Percentiles rank a stretch among this genome's conserved stretches.
Evolutionary conservation across 30 jellyfish, hydroid and myxozoan species (phyloP).

Genomic region (Morbakka virulenta): DNA sequence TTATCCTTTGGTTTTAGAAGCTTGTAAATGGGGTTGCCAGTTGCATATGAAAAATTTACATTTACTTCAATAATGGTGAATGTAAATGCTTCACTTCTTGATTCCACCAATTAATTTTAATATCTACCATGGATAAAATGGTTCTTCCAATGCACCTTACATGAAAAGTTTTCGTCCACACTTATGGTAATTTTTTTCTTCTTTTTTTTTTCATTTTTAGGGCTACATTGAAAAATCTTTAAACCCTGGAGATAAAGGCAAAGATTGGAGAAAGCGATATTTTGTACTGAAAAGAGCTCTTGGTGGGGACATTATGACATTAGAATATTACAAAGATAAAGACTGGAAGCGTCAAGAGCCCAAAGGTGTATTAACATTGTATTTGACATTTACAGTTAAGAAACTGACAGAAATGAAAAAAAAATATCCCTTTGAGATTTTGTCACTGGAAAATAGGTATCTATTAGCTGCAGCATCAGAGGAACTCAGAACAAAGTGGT

Average conservation of each 20-base stretch:
- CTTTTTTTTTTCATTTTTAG: constrained; percentile 1
- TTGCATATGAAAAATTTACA: too few relatives aligned
- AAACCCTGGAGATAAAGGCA: constrained; percentile 51
- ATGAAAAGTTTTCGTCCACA: too few relatives aligned
- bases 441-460: constrained; percentile 49
- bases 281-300: constrained; percentile 69
- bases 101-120: too few relatives aligned
- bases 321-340: constrained; percentile 72
- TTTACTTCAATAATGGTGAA: too few relatives aligned
- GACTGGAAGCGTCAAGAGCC: constrained; percentile 83
- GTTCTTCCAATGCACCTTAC: too few relatives aligned
- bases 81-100: too few relatives aligned
- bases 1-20: too few relatives aligned
- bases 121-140: too few relatives aligned
- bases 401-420: constrained; percentile 62
- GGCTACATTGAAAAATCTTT: constrained; percentile 73
- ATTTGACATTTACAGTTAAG: constrained; percentile 38
- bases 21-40: too few relatives aligned
- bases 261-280: constrained; percentile 76
- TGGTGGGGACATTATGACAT: constrained; percentile 68
- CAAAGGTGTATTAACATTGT: constrained; percentile 70
- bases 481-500: constrained; percentile 59
- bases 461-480: constrained; percentile 60
- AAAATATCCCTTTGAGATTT: constrained; percentile 51
- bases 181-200: too few relatives aligned